Conservation (phyloP, 2,113 vertebrate species). For the Seriola aureovittata region DNA sequence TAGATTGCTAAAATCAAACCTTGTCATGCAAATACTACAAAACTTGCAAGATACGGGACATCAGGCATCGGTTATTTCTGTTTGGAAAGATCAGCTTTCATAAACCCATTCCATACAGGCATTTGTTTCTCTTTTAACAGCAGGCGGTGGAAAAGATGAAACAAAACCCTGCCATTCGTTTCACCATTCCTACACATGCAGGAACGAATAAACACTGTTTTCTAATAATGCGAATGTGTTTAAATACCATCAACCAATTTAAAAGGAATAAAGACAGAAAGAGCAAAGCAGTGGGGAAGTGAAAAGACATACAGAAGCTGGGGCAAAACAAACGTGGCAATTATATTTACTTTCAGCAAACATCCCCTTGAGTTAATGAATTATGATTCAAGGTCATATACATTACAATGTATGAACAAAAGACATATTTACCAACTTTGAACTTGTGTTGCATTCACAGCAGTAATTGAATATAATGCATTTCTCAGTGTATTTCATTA, state of each 20-base stretch:
- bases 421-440: conserved; percentile 53
- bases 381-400: conserved; percentile 54
- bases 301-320: not conserved
- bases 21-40: no score
- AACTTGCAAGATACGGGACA: not conserved
- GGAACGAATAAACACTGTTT: not conserved
- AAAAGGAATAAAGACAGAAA: not conserved
- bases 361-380: conserved; percentile 31
- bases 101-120: not conserved
- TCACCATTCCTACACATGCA: not conserved
- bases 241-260: not conserved
- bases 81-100: not conserved
- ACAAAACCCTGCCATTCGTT: not conserved
- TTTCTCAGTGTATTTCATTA: conserved; percentile 46
- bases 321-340: conserved; percentile 12
- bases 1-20: no score
- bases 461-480: conserved; percentile 60
- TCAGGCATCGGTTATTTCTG: not conserved
- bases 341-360: conserved; percentile 35
- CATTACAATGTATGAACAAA: conserved; percentile 32
- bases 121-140: conserved; percentile 8
- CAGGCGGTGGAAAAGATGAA: not conserved
- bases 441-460: conserved; percentile 34
- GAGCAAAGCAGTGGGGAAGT: not conserved
- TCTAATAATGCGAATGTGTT: not conserved